Evolutionary conservation across 1,140 invertebrate species (phyloP).

Genomic region (Delia radicum): DNA sequence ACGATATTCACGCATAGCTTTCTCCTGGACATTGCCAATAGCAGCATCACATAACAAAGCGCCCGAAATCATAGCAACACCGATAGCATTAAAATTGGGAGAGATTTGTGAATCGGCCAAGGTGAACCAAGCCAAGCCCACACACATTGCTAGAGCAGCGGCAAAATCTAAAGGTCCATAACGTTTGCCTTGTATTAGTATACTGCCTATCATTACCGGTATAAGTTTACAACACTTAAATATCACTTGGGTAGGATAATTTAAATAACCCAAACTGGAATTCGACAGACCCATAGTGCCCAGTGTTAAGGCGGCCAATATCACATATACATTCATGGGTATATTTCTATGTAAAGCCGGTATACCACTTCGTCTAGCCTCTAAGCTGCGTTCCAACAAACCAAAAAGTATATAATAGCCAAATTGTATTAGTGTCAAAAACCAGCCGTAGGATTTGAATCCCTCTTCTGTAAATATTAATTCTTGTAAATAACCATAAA

Average conservation of each 20-base stretch:
- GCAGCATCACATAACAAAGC: constrained; percentile 90
- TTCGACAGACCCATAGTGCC: constrained; percentile 97
- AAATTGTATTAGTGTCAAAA: constrained; percentile 91
- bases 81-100: constrained; percentile 81
- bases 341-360: constrained; percentile 64
- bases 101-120: constrained; percentile 87
- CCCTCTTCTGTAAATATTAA: constrained; percentile 87
- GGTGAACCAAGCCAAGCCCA: constrained; percentile 90
- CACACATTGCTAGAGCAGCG: constrained; percentile 84
- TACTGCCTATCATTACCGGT: constrained; percentile 89
- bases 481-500: constrained; percentile 93
- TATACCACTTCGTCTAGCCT: constrained; percentile 58
- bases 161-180: constrained; percentile 82
- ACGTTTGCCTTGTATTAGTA: constrained; percentile 87
- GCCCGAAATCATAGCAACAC: constrained; percentile 82
- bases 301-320: constrained; percentile 83
- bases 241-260: constrained; percentile 93
- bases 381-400: constrained; percentile 70
- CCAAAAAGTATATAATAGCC: constrained; percentile 81
- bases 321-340: constrained; percentile 75
- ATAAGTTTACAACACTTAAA: constrained; percentile 97
- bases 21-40: constrained; percentile 96
- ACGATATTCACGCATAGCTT: constrained; percentile 81
- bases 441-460: constrained; percentile 88
- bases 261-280: constrained; percentile 90